Base-by-base conservation (phyloP, 2,113 vertebrate species). In the Malurus melanocephalus region DNA sequence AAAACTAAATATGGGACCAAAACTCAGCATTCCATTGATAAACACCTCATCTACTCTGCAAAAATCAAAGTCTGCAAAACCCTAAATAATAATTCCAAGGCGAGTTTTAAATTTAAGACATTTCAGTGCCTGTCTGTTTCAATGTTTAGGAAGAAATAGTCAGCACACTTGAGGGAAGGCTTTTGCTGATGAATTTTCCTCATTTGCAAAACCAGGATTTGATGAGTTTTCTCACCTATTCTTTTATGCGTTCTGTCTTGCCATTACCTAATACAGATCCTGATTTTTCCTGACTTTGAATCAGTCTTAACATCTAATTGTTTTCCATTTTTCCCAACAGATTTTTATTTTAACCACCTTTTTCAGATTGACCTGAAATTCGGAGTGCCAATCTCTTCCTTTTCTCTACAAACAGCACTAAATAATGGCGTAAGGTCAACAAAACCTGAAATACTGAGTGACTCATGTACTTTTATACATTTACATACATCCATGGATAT, bases 201-300 rank as follows among this genome's bases (percentile, higher is more conserved):
- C 27, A 67, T 75, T 88, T 49, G 19, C 27, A 67, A 78, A 83
- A 88, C 1, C 3, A 61, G 11, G 27, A 68, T 33, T 33, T 33
- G 33, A 33, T 23, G 40, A 79, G 33, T 59, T 62, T 71, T 55
- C 38, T 42, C 22, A 33, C 73, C 20, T n/a, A 8, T 21, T 52
- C 2, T 71, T 62, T 35, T 60, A 17, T 0, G 0, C 24, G 32
- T 7, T 40, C 45, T 43, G 5, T 48, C 48, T 35, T 30, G 32
- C 5, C 6, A n/a, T 76, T 65, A 79, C 10, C 11, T 69, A 16
- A 16, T 20, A 11, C 22, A 46, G 27, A 43, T 22, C 10, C 7
- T 75, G 16, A 52, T 16, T 83, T 59, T 46, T 42, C 17, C 40
- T 66, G 42, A 52, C 5, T 64, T 3, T 9, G 61, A 78, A 40